These are phyloP conservation scores for Drosophila prosaltans DNA, from an alignment of 1,140 invertebrate genomes.

Conservation along the genomic window DNA sequence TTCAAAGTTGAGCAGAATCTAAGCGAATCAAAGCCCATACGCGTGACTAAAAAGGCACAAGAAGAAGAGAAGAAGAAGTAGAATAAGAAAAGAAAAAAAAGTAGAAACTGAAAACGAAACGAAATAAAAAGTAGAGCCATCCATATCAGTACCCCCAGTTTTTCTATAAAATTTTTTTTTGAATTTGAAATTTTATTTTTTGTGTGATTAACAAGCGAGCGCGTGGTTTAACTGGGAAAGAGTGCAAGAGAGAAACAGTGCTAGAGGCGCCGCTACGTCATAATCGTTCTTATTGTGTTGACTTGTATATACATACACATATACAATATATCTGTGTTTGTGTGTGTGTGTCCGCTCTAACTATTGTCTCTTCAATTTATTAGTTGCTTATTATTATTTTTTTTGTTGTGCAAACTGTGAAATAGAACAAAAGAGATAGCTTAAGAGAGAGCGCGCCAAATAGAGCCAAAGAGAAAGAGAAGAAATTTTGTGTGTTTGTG, in stretches of 20 bases:
- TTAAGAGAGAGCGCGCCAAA: background rate
- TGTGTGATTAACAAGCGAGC: constrained; percentile 67
- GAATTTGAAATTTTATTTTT: constrained; percentile 23
- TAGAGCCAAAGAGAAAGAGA: background rate
- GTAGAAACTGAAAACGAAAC: constrained; percentile 22
- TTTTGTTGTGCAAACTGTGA: constrained; percentile 8
- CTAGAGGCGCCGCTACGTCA: constrained; percentile 31
- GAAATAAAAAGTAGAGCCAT: constrained; percentile 49
- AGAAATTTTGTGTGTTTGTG: background rate
- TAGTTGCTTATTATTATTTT: constrained; percentile 9
- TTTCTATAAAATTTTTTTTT: constrained; percentile 21
- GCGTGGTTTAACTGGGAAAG: constrained; percentile 31
- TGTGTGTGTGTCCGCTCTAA: constrained; percentile 19
- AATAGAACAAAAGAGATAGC: background rate
- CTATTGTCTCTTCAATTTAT: constrained; percentile 1
- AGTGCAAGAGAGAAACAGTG: constrained; percentile 31
- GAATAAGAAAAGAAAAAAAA: constrained; percentile 26
- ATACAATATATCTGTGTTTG: background rate
- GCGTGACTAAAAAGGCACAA: constrained; percentile 63
- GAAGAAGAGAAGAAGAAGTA: constrained; percentile 25
- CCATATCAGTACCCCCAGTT: constrained; percentile 59
- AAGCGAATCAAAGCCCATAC: constrained; percentile 65
- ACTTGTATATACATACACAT: background rate
- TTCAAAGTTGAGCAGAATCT: constrained; percentile 32
- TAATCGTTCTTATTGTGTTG: constrained; percentile 26